phyloP scores from a whole-genome alignment of 1,140 invertebrate genomes.

The Drosophila bocqueti region DNA sequence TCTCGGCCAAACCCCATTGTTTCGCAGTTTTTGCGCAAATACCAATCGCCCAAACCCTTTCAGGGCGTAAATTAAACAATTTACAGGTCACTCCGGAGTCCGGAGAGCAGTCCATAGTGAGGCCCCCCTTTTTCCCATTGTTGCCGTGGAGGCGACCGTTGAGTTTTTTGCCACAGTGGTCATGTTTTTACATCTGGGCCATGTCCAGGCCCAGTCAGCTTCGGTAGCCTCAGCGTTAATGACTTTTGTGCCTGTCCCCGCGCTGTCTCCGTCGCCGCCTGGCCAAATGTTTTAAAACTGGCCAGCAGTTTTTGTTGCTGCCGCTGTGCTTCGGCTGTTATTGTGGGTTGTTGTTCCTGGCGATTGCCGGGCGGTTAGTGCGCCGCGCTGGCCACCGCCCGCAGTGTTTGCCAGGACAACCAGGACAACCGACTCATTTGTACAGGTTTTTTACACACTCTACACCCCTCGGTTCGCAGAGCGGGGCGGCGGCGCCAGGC shows the following conservation, averaged over 20 bases:
- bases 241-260: conserved; percentile 78
- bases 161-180: conserved; percentile 80
- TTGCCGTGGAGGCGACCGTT: conserved; percentile 60
- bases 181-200: conserved; percentile 82
- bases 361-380: conserved; percentile 77
- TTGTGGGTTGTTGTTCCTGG: conserved; percentile 47
- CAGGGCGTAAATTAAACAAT: conserved; percentile 18
- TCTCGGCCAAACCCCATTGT: conserved; percentile 18
- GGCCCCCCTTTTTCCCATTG: conserved; percentile 38
- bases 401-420: conserved; percentile 80
- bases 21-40: background rate
- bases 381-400: conserved; percentile 72
- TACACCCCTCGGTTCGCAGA: background rate
- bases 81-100: conserved; percentile 50
- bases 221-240: conserved; percentile 76
- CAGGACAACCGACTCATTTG: conserved; percentile 80
- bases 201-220: conserved; percentile 70
- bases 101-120: conserved; percentile 1
- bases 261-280: conserved; percentile 33
- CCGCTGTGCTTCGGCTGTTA: conserved; percentile 36
- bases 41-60: conserved; percentile 9
- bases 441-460: conserved; percentile 69
- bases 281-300: conserved; percentile 56
- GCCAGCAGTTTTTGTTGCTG: conserved; percentile 45
- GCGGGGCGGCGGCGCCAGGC: background rate